Percentiles rank a stretch among this genome's conserved stretches.
Conservation (phyloP, 2,113 vertebrate genomes). For the Pipa parva region DNA sequence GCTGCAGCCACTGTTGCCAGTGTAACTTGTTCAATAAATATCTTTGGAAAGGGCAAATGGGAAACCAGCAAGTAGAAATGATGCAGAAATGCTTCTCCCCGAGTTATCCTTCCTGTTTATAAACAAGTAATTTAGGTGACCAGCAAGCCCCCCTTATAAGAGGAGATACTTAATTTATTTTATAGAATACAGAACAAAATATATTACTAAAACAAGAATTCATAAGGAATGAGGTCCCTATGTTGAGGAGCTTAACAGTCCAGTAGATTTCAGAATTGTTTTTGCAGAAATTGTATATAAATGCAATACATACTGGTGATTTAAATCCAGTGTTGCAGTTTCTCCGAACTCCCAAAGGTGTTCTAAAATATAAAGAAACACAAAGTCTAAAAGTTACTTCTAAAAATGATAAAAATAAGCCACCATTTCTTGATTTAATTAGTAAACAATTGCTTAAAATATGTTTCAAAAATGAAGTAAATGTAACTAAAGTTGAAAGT, state of each 20-base stretch:
- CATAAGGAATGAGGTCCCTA: not conserved
- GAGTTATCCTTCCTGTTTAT: too few relatives aligned
- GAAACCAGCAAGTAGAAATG: too few relatives aligned
- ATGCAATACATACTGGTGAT: slow-evolving; percentile 47
- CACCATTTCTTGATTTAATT: too few relatives aligned
- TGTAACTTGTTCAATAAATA: too few relatives aligned
- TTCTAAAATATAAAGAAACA: slow-evolving; percentile 40
- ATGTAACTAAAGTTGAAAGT: too few relatives aligned
- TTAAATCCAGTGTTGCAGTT: slow-evolving; percentile 30
- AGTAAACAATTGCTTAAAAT: too few relatives aligned
- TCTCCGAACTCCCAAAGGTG: slow-evolving; percentile 36
- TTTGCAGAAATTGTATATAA: too few relatives aligned
- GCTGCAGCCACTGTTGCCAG: too few relatives aligned
- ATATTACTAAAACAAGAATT: not conserved
- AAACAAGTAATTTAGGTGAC: not conserved
- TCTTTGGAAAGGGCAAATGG: too few relatives aligned
- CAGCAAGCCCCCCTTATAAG: not conserved
- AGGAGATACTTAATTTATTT: not conserved
- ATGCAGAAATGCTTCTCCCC: too few relatives aligned
- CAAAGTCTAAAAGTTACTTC: not conserved
- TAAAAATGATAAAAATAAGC: too few relatives aligned
- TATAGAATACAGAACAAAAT: not conserved
- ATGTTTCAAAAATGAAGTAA: too few relatives aligned
- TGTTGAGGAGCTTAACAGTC: not conserved
- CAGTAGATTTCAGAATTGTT: not conserved